Percentiles rank a stretch among this genome's conserved stretches.
Conservation (phyloP, 1,140 invertebrate genomes). For the Apis laboriosa region DNA sequence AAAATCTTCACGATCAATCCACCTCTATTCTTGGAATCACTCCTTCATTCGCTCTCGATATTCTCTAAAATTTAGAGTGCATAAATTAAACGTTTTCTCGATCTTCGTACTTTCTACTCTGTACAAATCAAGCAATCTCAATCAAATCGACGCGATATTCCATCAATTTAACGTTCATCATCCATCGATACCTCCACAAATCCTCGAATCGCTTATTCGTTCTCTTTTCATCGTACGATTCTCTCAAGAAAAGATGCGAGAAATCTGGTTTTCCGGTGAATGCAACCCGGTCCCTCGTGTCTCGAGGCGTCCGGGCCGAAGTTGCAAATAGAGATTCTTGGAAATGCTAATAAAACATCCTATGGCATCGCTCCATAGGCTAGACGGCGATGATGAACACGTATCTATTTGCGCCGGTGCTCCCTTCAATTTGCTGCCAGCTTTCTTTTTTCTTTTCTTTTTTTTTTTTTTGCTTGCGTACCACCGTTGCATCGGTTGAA, state of each 20-base stretch:
- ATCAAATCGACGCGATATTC: not conserved
- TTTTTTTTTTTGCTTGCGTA: not conserved
- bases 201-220: not conserved
- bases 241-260: not conserved
- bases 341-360: conserved; percentile 22
- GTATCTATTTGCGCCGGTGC: conserved; percentile 18
- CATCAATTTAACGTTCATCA: not conserved
- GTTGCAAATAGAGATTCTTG: conserved; percentile 33
- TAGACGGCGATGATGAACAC: conserved; percentile 2
- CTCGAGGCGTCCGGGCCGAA: conserved; percentile 9
- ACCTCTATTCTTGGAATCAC: no score
- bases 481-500: conserved; percentile 7
- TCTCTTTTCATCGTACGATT: not conserved
- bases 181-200: not conserved
- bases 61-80: no score
- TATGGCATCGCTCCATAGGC: conserved; percentile 30
- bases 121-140: not conserved
- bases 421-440: conserved; percentile 22
- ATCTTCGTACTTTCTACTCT: no score
- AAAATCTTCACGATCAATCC: no score
- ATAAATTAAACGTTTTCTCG: no score
- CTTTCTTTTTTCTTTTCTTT: not conserved
- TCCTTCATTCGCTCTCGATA: no score
- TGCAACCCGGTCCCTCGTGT: not conserved
- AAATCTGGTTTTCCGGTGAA: not conserved